Percentiles rank a stretch among this genome's conserved stretches.
Conservation (phyloP, 2,888 invertebrate genomes). For the Pegoplata infirma region DNA sequence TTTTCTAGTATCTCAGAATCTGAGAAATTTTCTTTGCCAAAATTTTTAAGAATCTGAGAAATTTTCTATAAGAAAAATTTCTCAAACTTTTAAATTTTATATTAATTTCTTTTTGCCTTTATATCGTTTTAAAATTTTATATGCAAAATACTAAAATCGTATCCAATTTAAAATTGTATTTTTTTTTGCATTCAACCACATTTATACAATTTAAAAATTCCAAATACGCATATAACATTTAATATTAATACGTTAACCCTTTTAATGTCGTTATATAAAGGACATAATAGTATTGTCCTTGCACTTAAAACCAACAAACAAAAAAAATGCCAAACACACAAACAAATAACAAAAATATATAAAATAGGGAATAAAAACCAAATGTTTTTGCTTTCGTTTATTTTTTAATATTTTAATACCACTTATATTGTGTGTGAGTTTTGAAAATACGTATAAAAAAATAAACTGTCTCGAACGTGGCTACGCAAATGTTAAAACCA, state of each 20-base stretch:
- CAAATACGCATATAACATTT: conserved; percentile 35
- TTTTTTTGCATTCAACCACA: conserved; percentile 16
- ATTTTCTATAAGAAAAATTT: no score
- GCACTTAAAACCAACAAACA: conserved; percentile 40
- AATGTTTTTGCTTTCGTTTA: conserved; percentile 9
- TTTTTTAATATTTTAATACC: conserved; percentile 8
- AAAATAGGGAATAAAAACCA: conserved; percentile 30
- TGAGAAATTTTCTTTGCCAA: no score
- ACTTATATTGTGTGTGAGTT: conserved; percentile 5
- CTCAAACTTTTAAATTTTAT: no score
- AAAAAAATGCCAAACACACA: no score
- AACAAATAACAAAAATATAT: neutral
- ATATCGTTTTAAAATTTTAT: no score
- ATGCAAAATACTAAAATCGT: neutral
- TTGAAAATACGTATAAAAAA: conserved; percentile 12
- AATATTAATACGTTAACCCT: conserved; percentile 46
- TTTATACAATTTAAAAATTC: conserved; percentile 4
- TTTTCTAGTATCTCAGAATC: no score
- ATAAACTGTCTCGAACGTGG: conserved; percentile 38
- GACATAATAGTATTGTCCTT: conserved; percentile 37
- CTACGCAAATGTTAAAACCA: neutral
- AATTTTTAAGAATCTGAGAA: no score
- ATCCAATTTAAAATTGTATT: conserved; percentile 31
- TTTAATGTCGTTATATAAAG: conserved; percentile 10
- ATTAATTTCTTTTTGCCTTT: no score